Conservation (phyloP, 2,797 vertebrate species). For the Pseudochirops corinnae region DNA sequence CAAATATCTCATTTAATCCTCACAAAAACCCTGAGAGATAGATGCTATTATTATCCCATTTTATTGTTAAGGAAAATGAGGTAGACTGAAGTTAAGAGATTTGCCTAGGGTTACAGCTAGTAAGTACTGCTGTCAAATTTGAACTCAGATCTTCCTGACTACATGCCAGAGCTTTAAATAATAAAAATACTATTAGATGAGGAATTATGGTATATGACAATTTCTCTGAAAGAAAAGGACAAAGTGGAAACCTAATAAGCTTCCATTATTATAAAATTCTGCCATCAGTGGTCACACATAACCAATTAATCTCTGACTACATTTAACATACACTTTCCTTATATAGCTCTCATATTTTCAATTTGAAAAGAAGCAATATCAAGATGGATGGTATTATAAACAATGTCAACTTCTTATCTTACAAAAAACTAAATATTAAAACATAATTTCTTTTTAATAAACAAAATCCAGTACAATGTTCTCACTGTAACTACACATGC, state of each 20-base stretch:
- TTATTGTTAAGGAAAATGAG: background rate
- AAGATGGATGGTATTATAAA: conserved; percentile 34
- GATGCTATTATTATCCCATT: background rate
- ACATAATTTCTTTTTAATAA: conserved; percentile 2
- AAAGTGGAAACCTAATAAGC: background rate
- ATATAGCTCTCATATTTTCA: background rate
- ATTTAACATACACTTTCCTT: conserved; percentile 35
- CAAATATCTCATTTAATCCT: background rate
- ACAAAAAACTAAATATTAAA: conserved; percentile 17
- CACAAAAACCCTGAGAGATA: background rate
- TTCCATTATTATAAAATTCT: background rate
- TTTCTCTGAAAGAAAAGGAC: background rate
- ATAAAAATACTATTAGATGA: background rate
- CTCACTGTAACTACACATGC: conserved; percentile 10
- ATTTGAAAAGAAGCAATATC: conserved; percentile 2
- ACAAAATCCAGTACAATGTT: conserved; percentile 31
- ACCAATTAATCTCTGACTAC: background rate
- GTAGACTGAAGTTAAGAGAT: background rate
- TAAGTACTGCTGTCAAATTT: background rate
- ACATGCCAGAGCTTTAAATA: background rate
- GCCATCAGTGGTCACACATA: background rate
- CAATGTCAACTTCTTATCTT: conserved; percentile 13
- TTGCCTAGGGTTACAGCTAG: background rate
- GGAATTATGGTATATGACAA: background rate
- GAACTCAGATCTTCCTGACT: background rate